Conservation (phyloP, 2,797 vertebrate genomes). For the Loris lydekkerianus region DNA sequence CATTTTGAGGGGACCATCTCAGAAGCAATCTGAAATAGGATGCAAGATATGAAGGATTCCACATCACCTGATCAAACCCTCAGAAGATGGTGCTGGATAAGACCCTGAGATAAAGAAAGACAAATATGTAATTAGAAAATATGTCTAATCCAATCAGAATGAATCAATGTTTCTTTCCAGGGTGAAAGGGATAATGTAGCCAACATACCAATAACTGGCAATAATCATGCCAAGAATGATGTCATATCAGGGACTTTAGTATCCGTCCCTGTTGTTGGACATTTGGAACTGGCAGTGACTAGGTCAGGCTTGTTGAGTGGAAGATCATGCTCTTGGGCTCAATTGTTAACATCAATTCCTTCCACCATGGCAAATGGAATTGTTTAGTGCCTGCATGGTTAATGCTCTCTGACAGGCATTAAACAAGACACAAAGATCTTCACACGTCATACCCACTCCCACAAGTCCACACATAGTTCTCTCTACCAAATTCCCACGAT, state of each 20-base stretch:
- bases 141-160: not conserved
- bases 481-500: not conserved
- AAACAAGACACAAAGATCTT: not conserved
- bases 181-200: not conserved
- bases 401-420: not conserved
- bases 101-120: not conserved
- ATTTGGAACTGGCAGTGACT: not conserved
- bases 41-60: not conserved
- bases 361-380: not conserved
- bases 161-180: not conserved
- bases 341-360: not conserved
- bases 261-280: not conserved
- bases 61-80: not conserved
- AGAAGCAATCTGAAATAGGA: not conserved
- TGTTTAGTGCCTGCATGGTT: not conserved
- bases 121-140: not conserved
- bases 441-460: not conserved
- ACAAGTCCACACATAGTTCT: not conserved
- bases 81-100: not conserved
- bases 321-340: not conserved
- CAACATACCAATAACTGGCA: not conserved
- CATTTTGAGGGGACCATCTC: not conserved
- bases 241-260: not conserved
- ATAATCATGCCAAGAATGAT: not conserved
- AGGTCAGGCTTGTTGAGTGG: not conserved